A percentile compares a stretch with the other conserved stretches of the same genome.
Conservation (phyloP, 2,888 invertebrate species). For the Torymus texanus region DNA sequence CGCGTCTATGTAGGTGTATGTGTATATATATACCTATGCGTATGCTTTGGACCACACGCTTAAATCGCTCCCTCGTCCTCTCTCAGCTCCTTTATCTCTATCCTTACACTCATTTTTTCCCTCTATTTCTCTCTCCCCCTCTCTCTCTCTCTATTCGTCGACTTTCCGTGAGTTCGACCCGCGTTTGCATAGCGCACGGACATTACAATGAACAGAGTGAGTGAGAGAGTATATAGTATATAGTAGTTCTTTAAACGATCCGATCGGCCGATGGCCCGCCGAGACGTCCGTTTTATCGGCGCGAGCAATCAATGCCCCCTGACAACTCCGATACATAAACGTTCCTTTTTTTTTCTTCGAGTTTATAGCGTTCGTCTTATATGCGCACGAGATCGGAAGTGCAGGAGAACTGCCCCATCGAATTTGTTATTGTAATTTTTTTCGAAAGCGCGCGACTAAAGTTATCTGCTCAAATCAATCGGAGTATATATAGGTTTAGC, state of each 20-base stretch:
- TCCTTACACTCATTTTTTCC: background rate
- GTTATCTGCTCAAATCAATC: background rate
- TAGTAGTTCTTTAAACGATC: background rate
- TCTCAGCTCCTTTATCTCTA: background rate
- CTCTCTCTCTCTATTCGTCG: background rate
- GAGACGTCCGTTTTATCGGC: background rate
- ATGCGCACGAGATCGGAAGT: slow-evolving; percentile 13
- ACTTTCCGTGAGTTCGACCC: slow-evolving; percentile 13
- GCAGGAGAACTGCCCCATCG: background rate
- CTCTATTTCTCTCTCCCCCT: background rate
- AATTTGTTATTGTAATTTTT: slow-evolving; percentile 42
- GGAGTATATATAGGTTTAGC: too few species aligned
- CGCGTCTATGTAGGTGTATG: too few species aligned
- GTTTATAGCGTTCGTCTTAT: background rate
- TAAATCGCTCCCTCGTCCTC: background rate
- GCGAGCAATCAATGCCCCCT: background rate
- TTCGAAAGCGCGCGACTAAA: background rate
- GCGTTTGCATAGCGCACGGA: slow-evolving; percentile 60
- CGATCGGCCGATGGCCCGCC: slow-evolving; percentile 14
- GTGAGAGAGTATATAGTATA: background rate
- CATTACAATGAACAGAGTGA: slow-evolving; percentile 4
- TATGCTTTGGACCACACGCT: slow-evolving; percentile 35
- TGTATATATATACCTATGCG: too few species aligned
- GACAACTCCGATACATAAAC: background rate
- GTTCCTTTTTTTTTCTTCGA: background rate